Evolutionary conservation across 1,140 invertebrate species (phyloP).

Genomic region (Grapholita molesta): DNA sequence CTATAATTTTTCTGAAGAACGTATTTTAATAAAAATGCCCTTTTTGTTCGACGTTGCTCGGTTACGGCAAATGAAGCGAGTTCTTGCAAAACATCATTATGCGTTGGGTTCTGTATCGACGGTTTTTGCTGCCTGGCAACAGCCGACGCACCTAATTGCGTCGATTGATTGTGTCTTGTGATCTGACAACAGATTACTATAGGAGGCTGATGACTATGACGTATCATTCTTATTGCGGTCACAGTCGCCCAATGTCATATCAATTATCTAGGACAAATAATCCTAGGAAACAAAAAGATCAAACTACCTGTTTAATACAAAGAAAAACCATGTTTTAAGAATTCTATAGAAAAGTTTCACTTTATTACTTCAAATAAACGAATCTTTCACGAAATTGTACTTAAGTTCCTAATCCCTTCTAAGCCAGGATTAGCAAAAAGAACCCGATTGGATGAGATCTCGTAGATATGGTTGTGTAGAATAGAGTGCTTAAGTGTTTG

Average conservation of each 20-base stretch:
- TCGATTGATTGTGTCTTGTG: slow-evolving; percentile 35
- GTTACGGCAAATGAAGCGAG: background rate
- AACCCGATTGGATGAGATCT: background rate
- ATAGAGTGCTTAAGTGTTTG: slow-evolving; percentile 1
- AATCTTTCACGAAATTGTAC: background rate
- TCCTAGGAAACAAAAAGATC: background rate
- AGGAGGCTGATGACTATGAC: slow-evolving; percentile 28
- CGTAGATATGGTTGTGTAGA: background rate
- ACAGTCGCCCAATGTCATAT: slow-evolving; percentile 27
- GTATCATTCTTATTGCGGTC: slow-evolving; percentile 34
- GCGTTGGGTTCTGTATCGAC: background rate
- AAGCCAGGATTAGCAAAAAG: slow-evolving; percentile 11
- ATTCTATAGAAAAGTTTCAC: background rate
- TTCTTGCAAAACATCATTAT: background rate
- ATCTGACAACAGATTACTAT: slow-evolving; percentile 31
- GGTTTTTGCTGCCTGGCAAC: slow-evolving; percentile 3
- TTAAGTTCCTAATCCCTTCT: background rate
- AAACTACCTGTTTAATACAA: background rate
- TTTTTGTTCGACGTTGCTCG: background rate
- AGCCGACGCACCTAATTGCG: slow-evolving; percentile 32
- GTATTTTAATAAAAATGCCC: background rate
- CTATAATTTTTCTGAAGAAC: background rate
- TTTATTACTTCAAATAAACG: background rate
- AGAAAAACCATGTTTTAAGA: background rate
- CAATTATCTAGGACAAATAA: slow-evolving; percentile 36